These are phyloP conservation scores for Ferrisia virgata DNA, from an alignment of 2,888 invertebrate genomes.

Conservation along the genomic window DNA sequence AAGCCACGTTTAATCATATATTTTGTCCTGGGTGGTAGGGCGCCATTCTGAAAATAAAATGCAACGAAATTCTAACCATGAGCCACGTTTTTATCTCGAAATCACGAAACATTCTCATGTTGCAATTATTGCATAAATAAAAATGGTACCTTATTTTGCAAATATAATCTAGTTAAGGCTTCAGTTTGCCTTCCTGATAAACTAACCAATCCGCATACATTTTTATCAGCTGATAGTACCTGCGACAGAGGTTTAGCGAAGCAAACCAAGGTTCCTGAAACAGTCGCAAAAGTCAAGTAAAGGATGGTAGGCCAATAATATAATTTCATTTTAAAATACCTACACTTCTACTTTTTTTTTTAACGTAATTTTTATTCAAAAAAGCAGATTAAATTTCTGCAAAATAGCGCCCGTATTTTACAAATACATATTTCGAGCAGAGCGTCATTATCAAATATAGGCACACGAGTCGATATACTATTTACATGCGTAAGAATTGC, in stretches of 20 bases:
- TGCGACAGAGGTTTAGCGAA: slow-evolving; percentile 40
- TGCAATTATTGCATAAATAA: not conserved
- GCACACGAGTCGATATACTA: no score
- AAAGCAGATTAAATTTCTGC: no score
- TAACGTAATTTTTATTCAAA: no score
- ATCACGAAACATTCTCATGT: no score
- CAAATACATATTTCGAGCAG: no score
- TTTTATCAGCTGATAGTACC: slow-evolving; percentile 21
- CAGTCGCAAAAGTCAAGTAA: no score
- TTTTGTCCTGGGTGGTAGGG: slow-evolving; percentile 26
- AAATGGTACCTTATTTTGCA: slow-evolving; percentile 13
- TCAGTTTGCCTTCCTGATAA: slow-evolving; percentile 32
- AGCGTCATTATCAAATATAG: no score
- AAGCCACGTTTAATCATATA: slow-evolving; percentile 37
- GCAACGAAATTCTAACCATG: not conserved
- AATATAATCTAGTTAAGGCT: slow-evolving; percentile 20
- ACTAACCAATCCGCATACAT: slow-evolving; percentile 34
- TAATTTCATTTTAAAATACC: no score
- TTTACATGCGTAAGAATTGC: no score
- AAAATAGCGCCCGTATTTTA: no score
- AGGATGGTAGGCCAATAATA: no score
- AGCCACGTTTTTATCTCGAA: not conserved
- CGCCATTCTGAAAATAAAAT: slow-evolving; percentile 38
- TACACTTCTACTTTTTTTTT: no score
- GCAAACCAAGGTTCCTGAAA: slow-evolving; percentile 34